A percentile compares a stretch with the other conserved stretches of the same genome.
phyloP scores from a whole-genome alignment of 2,888 invertebrate species.

The Drosophila peninsularis region DNA sequence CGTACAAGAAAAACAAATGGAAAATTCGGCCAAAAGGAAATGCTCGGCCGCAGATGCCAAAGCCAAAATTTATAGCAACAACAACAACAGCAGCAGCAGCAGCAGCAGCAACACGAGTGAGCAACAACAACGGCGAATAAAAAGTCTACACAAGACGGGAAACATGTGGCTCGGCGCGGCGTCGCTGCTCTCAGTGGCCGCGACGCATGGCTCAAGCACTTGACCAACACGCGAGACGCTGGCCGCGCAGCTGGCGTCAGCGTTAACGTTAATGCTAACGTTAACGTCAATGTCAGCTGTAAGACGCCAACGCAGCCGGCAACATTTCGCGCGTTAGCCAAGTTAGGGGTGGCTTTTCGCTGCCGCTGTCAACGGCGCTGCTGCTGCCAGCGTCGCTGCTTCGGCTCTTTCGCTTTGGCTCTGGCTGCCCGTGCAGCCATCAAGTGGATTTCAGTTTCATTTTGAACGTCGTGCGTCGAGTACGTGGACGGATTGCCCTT shows the following conservation, averaged over 20 bases:
- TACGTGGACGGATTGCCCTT: slow-evolving; percentile 63
- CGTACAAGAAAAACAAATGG: slow-evolving; percentile 19
- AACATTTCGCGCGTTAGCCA: slow-evolving; percentile 51
- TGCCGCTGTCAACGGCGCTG: slow-evolving; percentile 14
- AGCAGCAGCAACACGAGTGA: slow-evolving; percentile 12
- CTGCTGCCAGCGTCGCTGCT: slow-evolving; percentile 30
- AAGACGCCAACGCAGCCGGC: slow-evolving; percentile 53
- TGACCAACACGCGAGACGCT: slow-evolving; percentile 54
- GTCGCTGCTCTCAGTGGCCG: slow-evolving; percentile 24
- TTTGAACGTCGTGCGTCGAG: slow-evolving; percentile 82
- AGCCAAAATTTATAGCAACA: slow-evolving; percentile 61
- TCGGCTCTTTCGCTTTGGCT: slow-evolving; percentile 33
- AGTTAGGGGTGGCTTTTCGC: slow-evolving; percentile 71
- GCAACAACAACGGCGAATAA: slow-evolving; percentile 1
- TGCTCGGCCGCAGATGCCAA: slow-evolving; percentile 54
- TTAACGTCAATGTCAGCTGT: slow-evolving; percentile 35
- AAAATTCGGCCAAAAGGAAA: slow-evolving; percentile 49
- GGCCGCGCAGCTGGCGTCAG: slow-evolving; percentile 12
- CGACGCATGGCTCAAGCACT: slow-evolving; percentile 47
- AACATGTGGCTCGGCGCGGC: slow-evolving; percentile 59
- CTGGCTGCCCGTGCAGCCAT: slow-evolving; percentile 61
- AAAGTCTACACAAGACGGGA: slow-evolving; percentile 55
- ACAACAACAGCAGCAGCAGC: slow-evolving; percentile 16
- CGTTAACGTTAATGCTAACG: slow-evolving; percentile 21
- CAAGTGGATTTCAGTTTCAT: slow-evolving; percentile 83